These are phyloP conservation scores for Mycalesis mineus DNA, from an alignment of 2,888 invertebrate species.

Conservation along the genomic window DNA sequence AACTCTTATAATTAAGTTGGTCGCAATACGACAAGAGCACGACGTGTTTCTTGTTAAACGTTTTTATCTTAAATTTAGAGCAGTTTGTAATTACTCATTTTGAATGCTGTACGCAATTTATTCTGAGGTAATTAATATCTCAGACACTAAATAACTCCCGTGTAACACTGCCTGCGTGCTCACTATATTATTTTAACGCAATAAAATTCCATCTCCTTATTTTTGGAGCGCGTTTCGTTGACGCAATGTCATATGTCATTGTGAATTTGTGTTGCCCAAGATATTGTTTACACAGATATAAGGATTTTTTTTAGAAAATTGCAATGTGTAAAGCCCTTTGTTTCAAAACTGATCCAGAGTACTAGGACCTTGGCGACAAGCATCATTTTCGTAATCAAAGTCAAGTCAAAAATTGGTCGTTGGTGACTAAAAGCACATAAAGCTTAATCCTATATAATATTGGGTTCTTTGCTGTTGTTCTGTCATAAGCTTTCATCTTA, in stretches of 20 bases:
- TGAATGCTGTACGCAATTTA: neutral
- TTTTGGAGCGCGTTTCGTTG: neutral
- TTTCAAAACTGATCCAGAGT: no score
- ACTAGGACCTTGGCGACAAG: no score
- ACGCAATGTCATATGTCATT: neutral
- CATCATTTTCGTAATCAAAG: no score
- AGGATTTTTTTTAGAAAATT: no score
- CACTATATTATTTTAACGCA: slow-evolving; percentile 3
- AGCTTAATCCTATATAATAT: no score
- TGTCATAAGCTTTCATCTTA: no score
- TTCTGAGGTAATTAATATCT: slow-evolving; percentile 5
- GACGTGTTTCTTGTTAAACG: neutral
- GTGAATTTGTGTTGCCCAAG: no score
- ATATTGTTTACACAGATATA: no score
- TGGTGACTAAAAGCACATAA: no score
- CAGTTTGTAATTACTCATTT: slow-evolving; percentile 9
- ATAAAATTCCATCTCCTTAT: slow-evolving; percentile 2
- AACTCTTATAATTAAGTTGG: neutral
- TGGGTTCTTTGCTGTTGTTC: no score
- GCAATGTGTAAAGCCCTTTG: no score
- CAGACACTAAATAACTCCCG: slow-evolving; percentile 1
- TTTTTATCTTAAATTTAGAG: slow-evolving; percentile 6
- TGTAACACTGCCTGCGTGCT: neutral
- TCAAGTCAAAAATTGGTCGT: no score
- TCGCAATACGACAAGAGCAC: neutral